phyloP scores from a whole-genome alignment of 2,888 invertebrate genomes.

The Pharmacophagus antenor region DNA sequence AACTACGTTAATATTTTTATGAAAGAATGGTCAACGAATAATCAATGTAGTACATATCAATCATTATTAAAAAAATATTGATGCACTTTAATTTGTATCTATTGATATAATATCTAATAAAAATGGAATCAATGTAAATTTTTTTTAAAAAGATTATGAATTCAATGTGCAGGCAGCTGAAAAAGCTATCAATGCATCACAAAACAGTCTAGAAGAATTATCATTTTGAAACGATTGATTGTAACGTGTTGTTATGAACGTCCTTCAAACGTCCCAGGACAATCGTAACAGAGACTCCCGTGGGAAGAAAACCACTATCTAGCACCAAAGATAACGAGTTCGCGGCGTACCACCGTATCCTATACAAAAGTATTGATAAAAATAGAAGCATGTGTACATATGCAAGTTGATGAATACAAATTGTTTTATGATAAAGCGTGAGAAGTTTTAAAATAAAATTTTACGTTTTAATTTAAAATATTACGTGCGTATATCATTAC shows the following conservation, averaged over 20 bases:
- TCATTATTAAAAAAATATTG: too few species aligned
- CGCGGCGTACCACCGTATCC: slow-evolving; percentile 46
- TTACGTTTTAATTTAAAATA: background rate
- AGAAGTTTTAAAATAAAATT: background rate
- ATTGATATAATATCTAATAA: too few species aligned
- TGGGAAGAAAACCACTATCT: slow-evolving; percentile 72
- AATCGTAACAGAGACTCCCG: slow-evolving; percentile 51
- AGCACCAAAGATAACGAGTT: slow-evolving; percentile 51
- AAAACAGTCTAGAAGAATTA: too few species aligned
- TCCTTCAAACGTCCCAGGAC: slow-evolving; percentile 40
- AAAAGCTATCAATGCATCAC: too few species aligned
- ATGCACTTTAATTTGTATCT: too few species aligned
- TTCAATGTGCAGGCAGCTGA: too few species aligned
- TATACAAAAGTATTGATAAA: slow-evolving; percentile 48
- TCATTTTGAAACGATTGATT: background rate
- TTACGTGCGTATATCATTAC: too few species aligned
- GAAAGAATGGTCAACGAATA: too few species aligned
- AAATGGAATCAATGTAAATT: too few species aligned
- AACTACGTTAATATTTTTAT: too few species aligned
- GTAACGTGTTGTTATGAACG: slow-evolving; percentile 28
- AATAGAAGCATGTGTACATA: slow-evolving; percentile 33
- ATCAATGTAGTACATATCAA: too few species aligned
- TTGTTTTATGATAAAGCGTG: background rate
- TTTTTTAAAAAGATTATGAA: too few species aligned
- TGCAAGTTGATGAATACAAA: slow-evolving; percentile 17